These are phyloP conservation scores for Mongoloraphidia duomilia DNA, from an alignment of 2,888 invertebrate genomes.

Conservation along the genomic window DNA sequence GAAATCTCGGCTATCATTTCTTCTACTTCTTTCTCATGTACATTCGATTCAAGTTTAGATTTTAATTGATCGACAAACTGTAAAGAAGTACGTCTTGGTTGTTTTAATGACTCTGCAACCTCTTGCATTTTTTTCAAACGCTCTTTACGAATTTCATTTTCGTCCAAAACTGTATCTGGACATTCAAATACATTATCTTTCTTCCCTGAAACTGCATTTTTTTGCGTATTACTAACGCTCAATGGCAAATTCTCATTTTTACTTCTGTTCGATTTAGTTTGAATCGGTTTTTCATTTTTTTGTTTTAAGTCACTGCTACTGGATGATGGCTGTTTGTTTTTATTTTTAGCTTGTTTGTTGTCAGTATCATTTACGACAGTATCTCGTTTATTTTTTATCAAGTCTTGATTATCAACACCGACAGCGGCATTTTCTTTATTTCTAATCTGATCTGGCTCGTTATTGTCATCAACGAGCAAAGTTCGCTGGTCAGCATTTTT, in stretches of 20 bases:
- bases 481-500: too few relatives aligned
- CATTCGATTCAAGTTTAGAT: slow-evolving; percentile 5
- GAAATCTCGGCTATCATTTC: slow-evolving; percentile 15
- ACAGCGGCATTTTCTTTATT: slow-evolving; percentile 6
- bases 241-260: too few relatives aligned
- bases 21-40: slow-evolving; percentile 4
- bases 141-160: slow-evolving; percentile 32
- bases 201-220: neutral
- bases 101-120: slow-evolving; percentile 24
- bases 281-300: slow-evolving; percentile 8
- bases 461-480: too few relatives aligned
- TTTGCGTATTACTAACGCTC: neutral
- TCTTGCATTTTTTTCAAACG: slow-evolving; percentile 36
- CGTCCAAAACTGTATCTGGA: slow-evolving; percentile 29
- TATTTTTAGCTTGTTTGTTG: neutral
- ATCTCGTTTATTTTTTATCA: slow-evolving; percentile 1
- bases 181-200: slow-evolving; percentile 5
- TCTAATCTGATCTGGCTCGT: neutral
- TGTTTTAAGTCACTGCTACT: slow-evolving; percentile 1
- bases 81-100: slow-evolving; percentile 19
- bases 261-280: neutral
- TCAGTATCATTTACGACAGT: slow-evolving; percentile 9
- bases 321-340: too few relatives aligned
- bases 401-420: neutral
- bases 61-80: slow-evolving; percentile 21